Conservation (phyloP, 2,113 vertebrate species). For the Thymallus thymallus region DNA sequence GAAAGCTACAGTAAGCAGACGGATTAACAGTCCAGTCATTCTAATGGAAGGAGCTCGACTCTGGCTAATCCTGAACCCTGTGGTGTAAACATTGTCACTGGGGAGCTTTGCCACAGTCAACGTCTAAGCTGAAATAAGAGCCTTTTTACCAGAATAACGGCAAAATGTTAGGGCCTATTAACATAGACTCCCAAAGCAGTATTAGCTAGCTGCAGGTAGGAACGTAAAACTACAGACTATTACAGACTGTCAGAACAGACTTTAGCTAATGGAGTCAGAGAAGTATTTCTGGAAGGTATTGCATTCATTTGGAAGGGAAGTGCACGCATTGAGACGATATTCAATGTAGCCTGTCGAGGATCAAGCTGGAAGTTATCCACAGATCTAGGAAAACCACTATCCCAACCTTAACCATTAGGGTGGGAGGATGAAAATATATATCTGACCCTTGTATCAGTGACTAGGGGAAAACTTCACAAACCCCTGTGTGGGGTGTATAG, state of each 20-base stretch:
- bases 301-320: too few relatives aligned
- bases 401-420: too few relatives aligned
- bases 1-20: too few relatives aligned
- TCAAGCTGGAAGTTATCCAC: neutral
- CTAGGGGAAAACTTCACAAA: too few relatives aligned
- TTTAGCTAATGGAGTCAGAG: neutral
- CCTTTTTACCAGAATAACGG: neutral
- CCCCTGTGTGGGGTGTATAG: too few relatives aligned
- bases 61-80: conserved; percentile 61
- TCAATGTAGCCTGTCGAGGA: neutral
- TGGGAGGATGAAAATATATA: too few relatives aligned
- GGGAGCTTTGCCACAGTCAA: conserved; percentile 48
- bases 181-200: conserved; percentile 54
- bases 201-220: conserved; percentile 43
- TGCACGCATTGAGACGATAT: too few relatives aligned
- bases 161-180: conserved; percentile 45
- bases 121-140: conserved; percentile 64
- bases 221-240: neutral
- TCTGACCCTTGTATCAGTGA: too few relatives aligned
- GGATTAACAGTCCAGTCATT: conserved; percentile 42
- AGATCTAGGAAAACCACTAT: too few relatives aligned
- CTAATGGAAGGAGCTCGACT: conserved; percentile 33
- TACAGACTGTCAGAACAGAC: neutral
- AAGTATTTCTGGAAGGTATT: too few relatives aligned
- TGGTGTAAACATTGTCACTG: conserved; percentile 53